phyloP scores from a whole-genome alignment of 2,888 invertebrate species.

The Leucophora obtusa region DNA sequence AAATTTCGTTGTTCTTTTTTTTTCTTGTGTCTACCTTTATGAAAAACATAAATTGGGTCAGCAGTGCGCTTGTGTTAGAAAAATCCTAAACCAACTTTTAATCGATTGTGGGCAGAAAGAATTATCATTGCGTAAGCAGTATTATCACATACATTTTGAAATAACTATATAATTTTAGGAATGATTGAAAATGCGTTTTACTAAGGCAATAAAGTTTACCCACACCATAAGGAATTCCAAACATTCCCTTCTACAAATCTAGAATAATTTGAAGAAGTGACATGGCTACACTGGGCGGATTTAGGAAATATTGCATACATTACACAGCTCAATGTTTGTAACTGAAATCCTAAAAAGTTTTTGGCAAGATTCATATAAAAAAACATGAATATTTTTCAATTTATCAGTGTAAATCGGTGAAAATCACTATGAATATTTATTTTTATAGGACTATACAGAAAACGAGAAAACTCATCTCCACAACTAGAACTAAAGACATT shows the following conservation, averaged over 20 bases:
- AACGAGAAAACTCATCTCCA: not conserved
- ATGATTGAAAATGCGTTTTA: not conserved
- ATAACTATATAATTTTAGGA: constrained; percentile 48
- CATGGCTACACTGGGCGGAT: not conserved
- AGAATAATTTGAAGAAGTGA: not conserved
- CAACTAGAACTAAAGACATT: constrained; percentile 19
- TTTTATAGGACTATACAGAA: constrained; percentile 20
- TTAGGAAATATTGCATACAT: not conserved
- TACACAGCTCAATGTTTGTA: not conserved
- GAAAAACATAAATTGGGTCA: not conserved
- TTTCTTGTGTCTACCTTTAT: not conserved
- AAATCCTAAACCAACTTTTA: no score
- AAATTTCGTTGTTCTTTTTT: not conserved
- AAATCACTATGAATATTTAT: constrained; percentile 23
- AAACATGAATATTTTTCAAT: not conserved
- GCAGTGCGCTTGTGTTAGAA: not conserved
- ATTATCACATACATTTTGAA: constrained; percentile 12
- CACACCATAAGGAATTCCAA: not conserved
- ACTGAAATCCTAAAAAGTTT: not conserved
- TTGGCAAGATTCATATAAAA: constrained; percentile 16
- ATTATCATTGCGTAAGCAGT: constrained; percentile 31
- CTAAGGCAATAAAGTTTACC: not conserved
- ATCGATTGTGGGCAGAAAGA: no score
- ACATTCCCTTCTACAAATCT: not conserved
- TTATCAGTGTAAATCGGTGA: not conserved